Conservation (phyloP, 2,797 vertebrate genomes). For the Pteronotus mesoamericanus region DNA sequence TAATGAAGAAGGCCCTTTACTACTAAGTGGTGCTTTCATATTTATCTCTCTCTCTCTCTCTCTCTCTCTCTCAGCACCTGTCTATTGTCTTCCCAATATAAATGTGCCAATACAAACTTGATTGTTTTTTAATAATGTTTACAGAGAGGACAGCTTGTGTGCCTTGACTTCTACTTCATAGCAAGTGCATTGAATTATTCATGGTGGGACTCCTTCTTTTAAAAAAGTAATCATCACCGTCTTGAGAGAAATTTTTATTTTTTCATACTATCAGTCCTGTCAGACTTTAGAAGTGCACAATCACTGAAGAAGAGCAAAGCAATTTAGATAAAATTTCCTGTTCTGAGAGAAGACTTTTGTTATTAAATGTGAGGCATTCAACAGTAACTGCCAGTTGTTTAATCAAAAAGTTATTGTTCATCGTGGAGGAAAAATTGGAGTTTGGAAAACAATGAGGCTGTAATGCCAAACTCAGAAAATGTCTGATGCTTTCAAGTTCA, state of each 20-base stretch:
- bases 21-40: neutral
- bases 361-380: conserved; percentile 76
- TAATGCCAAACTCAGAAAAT: neutral
- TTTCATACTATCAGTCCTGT: conserved; percentile 61
- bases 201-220: conserved; percentile 69
- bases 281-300: conserved; percentile 66
- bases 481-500: conserved; percentile 45
- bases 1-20: neutral
- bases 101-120: conserved; percentile 71
- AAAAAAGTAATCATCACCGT: conserved; percentile 71
- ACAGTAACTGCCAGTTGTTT: conserved; percentile 73
- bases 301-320: conserved; percentile 74
- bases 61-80: neutral
- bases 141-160: conserved; percentile 63
- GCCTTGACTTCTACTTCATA: conserved; percentile 68
- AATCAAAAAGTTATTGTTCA: conserved; percentile 80
- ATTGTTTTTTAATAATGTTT: conserved; percentile 77
- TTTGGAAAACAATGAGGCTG: conserved; percentile 63
- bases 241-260: conserved; percentile 64
- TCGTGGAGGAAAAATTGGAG: conserved; percentile 33
- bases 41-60: too few relatives aligned
- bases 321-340: conserved; percentile 80
- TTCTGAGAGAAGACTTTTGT: conserved; percentile 74
- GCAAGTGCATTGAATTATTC: conserved; percentile 77
- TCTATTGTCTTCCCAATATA: conserved; percentile 56